Evolutionary conservation across 2,113 vertebrate genomes (phyloP), one percentile per base, ranked within the genome.

Genomic region (Pogona vitticeps): DNA sequence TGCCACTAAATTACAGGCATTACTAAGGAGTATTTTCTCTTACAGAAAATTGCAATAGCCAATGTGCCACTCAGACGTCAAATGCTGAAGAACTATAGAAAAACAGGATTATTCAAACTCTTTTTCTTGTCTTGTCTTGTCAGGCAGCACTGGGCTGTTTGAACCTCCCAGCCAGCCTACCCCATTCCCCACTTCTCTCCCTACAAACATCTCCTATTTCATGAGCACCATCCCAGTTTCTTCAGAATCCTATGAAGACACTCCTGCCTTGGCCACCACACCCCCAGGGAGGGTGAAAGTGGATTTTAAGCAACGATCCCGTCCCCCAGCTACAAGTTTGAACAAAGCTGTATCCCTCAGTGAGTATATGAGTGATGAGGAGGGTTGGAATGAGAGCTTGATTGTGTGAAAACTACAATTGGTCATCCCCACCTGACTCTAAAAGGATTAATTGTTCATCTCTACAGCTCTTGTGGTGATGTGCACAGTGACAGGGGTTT

Each of bases 401-500:
- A 9, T 52, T 52, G 46, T 52, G 46, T 52, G 38, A 26, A 12
- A 71, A 31, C 17, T 31, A 3, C 10, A 6, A 3, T 42, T 33
- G 17, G 52, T 5, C 31, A 28, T 76, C 4, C 9, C 71, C 23
- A 2, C 59, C 63, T 36, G 13, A 38, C 9, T 80, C 10, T 52
- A 15, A 82, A 68, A 38, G 59, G 18, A 9, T 38, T 56, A 56
- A 67, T 15, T 87, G 15, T 87, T 52, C 70, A 4, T 88, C n/a
- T 59, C 65, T 76, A 31, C 46, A 93, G 92, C 88, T 31, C 85
- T 93, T 72, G 87, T 90, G 36, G 90, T 93, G 59, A 90, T 93
- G 86, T 93, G 92, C 58, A 85, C 84, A 4, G 90, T 93, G 78
- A 93, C 88, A 0, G 92, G 88, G 3, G 6, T 93, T 26, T 91